Conservation (phyloP, 1,140 invertebrate species). For the Ostrea edulis region DNA sequence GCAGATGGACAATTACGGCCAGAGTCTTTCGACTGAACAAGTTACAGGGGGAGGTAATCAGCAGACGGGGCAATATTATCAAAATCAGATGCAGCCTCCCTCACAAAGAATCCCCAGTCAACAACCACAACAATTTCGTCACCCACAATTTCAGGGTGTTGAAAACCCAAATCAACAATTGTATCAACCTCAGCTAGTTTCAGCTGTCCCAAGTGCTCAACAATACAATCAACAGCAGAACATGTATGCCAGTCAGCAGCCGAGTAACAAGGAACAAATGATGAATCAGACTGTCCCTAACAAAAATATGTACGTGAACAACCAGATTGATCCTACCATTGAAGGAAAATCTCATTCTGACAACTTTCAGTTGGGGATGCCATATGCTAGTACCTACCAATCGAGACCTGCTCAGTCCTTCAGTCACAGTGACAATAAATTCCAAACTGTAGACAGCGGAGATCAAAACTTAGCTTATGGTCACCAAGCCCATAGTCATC, state of each 20-base stretch:
- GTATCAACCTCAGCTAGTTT: neutral
- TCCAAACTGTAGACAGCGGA: neutral
- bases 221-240: neutral
- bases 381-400: constrained; percentile 9
- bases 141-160: neutral
- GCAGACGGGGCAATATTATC: constrained; percentile 3
- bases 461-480: neutral
- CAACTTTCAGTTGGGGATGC: constrained; percentile 10
- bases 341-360: neutral
- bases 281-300: neutral
- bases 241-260: neutral
- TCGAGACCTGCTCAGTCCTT: neutral
- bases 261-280: neutral
- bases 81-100: neutral
- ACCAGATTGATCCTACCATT: neutral
- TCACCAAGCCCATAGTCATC: neutral
- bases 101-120: neutral
- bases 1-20: neutral
- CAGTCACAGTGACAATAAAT: constrained; percentile 7
- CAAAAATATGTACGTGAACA: neutral
- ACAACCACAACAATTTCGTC: constrained; percentile 10
- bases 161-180: constrained; percentile 10
- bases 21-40: neutral
- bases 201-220: neutral
- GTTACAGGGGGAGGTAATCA: neutral